These are phyloP conservation scores for Tachyglossus aculeatus DNA, from an alignment of 2,797 vertebrate genomes.

Conservation along the genomic window DNA sequence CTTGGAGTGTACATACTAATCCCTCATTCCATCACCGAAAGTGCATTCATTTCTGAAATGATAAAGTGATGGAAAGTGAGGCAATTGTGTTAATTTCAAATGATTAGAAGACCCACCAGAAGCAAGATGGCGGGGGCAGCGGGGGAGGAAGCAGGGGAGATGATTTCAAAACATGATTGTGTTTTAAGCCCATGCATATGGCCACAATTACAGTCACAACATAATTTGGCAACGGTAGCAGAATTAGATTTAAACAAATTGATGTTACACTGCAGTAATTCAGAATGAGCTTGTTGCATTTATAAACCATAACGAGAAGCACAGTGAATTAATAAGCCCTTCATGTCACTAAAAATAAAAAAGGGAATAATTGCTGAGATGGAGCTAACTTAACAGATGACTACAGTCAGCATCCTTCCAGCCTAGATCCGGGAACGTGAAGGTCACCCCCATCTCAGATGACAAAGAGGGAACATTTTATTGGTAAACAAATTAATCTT, in stretches of 20 bases:
- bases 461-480: constrained; percentile 84
- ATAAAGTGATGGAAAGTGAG: constrained; percentile 37
- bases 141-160: not conserved
- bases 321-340: constrained; percentile 71
- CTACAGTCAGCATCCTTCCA: constrained; percentile 81
- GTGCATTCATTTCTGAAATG: constrained; percentile 50
- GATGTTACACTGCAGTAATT: constrained; percentile 70
- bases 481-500: constrained; percentile 97
- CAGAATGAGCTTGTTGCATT: constrained; percentile 73
- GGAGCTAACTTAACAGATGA: constrained; percentile 84
- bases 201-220: constrained; percentile 69
- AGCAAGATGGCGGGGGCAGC: not conserved
- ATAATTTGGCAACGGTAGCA: constrained; percentile 68
- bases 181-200: constrained; percentile 56
- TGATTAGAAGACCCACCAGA: constrained; percentile 41
- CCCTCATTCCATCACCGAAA: constrained; percentile 23
- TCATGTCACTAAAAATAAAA: constrained; percentile 74
- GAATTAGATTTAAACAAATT: constrained; percentile 78
- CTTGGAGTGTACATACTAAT: constrained; percentile 33
- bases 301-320: constrained; percentile 74
- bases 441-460: constrained; percentile 88
- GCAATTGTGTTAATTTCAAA: constrained; percentile 53
- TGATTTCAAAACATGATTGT: constrained; percentile 36
- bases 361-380: constrained; percentile 81
- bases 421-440: constrained; percentile 81